Conservation (phyloP, 2,113 vertebrate species). For the Aleadryas rufinucha region DNA sequence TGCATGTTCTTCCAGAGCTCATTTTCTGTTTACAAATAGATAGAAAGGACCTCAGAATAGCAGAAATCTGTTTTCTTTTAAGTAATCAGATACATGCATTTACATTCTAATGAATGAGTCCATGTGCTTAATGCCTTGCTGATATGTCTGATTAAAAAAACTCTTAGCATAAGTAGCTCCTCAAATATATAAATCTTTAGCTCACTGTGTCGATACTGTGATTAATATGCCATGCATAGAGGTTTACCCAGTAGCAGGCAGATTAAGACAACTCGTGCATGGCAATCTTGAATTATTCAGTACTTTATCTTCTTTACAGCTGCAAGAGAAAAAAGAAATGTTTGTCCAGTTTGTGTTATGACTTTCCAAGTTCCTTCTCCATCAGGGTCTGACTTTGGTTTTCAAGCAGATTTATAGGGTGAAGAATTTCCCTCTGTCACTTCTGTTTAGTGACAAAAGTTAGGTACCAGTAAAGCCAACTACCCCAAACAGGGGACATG, state of each 20-base stretch:
- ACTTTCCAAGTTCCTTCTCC: neutral
- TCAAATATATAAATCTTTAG: neutral
- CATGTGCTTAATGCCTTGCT: neutral
- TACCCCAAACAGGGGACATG: neutral
- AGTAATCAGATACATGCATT: neutral
- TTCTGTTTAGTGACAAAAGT: neutral
- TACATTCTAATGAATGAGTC: neutral
- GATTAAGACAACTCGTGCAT: neutral
- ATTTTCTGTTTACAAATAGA: neutral
- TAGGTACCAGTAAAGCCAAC: neutral
- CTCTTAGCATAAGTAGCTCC: neutral
- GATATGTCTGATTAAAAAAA: neutral
- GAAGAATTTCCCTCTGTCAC: neutral
- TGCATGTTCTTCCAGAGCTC: neutral
- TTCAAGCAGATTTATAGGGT: neutral
- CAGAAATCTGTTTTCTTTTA: constrained; percentile 6
- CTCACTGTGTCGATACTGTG: neutral
- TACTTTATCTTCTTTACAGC: neutral
- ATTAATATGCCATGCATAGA: neutral
- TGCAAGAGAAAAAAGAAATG: neutral
- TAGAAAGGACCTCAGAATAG: neutral
- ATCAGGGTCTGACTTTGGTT: neutral
- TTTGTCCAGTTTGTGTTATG: neutral
- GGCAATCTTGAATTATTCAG: constrained; percentile 39
- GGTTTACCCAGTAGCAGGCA: constrained; percentile 6